Percentiles rank a stretch among this genome's conserved stretches.
phyloP scores from a whole-genome alignment of 2,113 vertebrate species.

The Solea senegalensis region DNA sequence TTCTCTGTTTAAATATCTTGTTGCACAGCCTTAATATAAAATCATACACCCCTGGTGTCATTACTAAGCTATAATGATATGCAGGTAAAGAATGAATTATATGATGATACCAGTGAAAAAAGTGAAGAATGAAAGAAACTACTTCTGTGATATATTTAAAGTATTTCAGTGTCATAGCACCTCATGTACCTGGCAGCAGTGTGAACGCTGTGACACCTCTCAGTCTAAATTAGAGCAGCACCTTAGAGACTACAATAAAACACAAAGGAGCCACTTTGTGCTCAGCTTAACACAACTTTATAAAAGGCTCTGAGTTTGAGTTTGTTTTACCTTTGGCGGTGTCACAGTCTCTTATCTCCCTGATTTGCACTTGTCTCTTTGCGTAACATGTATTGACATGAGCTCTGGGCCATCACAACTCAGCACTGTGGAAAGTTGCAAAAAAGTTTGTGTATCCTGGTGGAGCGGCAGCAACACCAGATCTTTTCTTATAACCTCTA shows the following conservation, averaged over 20 bases:
- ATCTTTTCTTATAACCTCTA: neutral
- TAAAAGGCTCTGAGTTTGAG: neutral
- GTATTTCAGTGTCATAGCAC: conserved; percentile 42
- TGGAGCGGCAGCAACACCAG: neutral
- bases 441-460: neutral
- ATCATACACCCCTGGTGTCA: neutral
- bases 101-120: conserved; percentile 1
- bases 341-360: neutral
- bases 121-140: conserved; percentile 3
- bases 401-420: neutral
- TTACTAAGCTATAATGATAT: conserved; percentile 2
- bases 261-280: neutral
- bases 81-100: conserved; percentile 6
- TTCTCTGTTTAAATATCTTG: neutral
- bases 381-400: neutral
- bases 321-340: conserved; percentile 8
- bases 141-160: conserved; percentile 45
- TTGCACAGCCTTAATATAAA: conserved; percentile 6
- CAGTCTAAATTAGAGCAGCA: conserved; percentile 40
- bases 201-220: conserved; percentile 33
- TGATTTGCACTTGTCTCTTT: neutral
- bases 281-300: neutral
- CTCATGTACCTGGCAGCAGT: conserved; percentile 18
- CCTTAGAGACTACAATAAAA: conserved; percentile 10
- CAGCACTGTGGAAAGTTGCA: neutral